Base-by-base conservation (phyloP, 2,888 invertebrate species). In the Lysandra coridon region DNA sequence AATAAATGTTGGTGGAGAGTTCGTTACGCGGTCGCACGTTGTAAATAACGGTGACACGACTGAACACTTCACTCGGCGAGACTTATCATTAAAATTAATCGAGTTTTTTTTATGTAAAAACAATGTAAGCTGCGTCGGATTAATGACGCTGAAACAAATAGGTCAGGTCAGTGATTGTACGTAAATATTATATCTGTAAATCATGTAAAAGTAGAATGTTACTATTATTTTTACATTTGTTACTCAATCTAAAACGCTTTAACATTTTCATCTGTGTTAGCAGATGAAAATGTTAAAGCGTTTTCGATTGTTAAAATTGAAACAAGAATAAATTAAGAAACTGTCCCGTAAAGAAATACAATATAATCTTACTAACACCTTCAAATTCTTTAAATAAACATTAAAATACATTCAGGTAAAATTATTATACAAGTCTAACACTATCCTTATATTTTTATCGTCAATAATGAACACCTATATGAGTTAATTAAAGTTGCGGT, bases 21-120 rank as follows among this genome's bases (percentile, higher is more conserved):
- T 82, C 80, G 80, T 82, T 81, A 82, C 78, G 73, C 80, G 80
- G 79, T 79, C 78, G 79, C 74, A 62, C 80, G 80, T 81, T 82
- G 81, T 82, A 82, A 82, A 80, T 80, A 79, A 80, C 76, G 82
- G 78, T 81, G 82, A 81, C 82, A 82, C 80, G 80, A 76, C 78
- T 44, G 78, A 60, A 74, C 80, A 80, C 80, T 82, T 82, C 80
- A 81, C 76, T 81, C 78, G 79, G 81, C 78, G 79, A 78, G 74
- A 81, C 80, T 82, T 82, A 79, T 82, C 81, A 82, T 82, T 82
- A 82, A 82, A 82, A 81, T 80, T 82, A 81, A 81, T 81, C 77
- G 79, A 80, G 44, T 57, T 80, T 81, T 80, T 80, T 80, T 77
- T 80, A 40, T 57, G 78, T 73, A 75, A 40, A 69, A 78, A 75